Evolutionary conservation across 2,888 invertebrate genomes (phyloP), one percentile per base, ranked within the genome.

Genomic region (Lamellibrachia satsuma): DNA sequence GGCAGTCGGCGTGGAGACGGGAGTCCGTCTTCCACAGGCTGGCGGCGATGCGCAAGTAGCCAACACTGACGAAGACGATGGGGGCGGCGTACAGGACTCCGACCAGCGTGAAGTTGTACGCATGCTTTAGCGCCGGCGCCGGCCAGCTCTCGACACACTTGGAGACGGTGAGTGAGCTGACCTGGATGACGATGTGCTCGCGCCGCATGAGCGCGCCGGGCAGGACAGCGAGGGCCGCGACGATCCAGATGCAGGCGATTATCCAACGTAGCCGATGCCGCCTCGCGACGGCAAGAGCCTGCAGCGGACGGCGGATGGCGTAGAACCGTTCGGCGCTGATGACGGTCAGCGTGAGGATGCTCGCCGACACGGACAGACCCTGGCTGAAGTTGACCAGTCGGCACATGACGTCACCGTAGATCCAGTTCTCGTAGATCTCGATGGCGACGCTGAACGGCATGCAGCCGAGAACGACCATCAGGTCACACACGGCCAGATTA

Each of bases 401-500:
- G 75, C 94, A 94, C 93, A 93, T 92, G 60, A 90, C 92, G 90
- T 93, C 93, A 3, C 94, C 94, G 92, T 94, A 93, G n/a, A 94
- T 93, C 94, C 94, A 94, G 93, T 94, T 93, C 22, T 90, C 75
- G 92, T 93, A 94, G 52, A 94, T 91, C 92, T 93, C 93, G 75
- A 92, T 75, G 57, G 94, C 94, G 27, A 94, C 93, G 55, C 92
- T 92, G 92, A 94, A 94, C 7, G 94, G 94, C 93, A 94, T 93
- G 75, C 93, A 94, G 57, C 93, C 92, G 52, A 92, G 91, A 11
- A 94, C 93, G 11, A 94, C 94, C 93, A 94, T 92, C 22, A 94
- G 93, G 90, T 94, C 94, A 51, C 94, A 94, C 15, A 94, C 92
- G n/a, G 94, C 94, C 92, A 94, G 90, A 91, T 94, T 94, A 51